These are phyloP conservation scores for Loxodonta africana DNA, from an alignment of 2,113 vertebrate genomes.

Conservation along the genomic window DNA sequence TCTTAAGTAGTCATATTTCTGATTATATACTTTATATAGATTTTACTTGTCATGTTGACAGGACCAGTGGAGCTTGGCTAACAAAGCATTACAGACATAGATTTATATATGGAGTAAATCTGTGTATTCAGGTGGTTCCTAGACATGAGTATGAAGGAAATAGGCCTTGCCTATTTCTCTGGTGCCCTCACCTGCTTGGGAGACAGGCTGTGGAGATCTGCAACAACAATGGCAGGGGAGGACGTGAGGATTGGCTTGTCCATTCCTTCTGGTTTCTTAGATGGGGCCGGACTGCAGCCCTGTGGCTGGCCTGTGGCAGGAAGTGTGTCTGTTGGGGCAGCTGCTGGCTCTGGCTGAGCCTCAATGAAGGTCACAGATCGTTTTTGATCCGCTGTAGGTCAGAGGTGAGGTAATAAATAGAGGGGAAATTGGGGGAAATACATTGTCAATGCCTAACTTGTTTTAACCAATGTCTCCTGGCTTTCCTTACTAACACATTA, in stretches of 20 bases:
- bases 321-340: not conserved
- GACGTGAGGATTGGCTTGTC: slow-evolving; percentile 87
- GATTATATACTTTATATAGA: not conserved
- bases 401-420: slow-evolving; percentile 64
- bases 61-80: not conserved
- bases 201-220: slow-evolving; percentile 91
- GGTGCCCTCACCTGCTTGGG: slow-evolving; percentile 88
- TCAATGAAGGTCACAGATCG: slow-evolving; percentile 98
- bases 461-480: not conserved
- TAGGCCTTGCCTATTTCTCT: not conserved
- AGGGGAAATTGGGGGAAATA: not conserved
- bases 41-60: slow-evolving; percentile 12
- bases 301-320: slow-evolving; percentile 60
- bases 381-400: slow-evolving; percentile 94
- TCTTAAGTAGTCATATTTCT: slow-evolving; percentile 33
- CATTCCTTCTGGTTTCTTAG: slow-evolving; percentile 78
- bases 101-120: not conserved
- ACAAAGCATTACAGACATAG: not conserved
- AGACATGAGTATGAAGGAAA: not conserved
- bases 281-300: slow-evolving; percentile 79
- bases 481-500: slow-evolving; percentile 39
- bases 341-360: slow-evolving; percentile 85
- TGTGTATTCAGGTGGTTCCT: not conserved
- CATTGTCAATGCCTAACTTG: not conserved
- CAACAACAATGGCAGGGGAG: slow-evolving; percentile 88